Conservation (phyloP, 92 coral and sea anemone species). For the Zoanthus solanderi region DNA sequence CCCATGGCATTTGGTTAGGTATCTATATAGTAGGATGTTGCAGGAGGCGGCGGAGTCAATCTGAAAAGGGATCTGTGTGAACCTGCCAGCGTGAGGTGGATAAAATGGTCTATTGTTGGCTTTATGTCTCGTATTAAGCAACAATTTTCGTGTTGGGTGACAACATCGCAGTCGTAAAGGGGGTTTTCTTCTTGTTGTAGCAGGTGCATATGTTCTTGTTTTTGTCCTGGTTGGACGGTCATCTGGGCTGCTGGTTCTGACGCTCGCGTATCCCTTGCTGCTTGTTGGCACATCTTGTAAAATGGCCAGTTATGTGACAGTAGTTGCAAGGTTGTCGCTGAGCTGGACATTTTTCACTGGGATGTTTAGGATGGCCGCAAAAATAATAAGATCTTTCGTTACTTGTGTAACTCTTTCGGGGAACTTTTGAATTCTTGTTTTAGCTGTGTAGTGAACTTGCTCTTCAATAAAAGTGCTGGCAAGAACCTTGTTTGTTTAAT, state of each 20-base stretch:
- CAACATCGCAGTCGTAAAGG: constrained; percentile 3
- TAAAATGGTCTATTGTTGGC: constrained; percentile 28
- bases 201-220: constrained; percentile 36
- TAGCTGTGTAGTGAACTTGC: no score
- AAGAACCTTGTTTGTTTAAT: no score
- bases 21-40: no score
- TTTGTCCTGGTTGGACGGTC: constrained; percentile 30
- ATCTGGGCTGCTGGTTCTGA: constrained; percentile 11
- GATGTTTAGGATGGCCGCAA: no score
- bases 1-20: no score
- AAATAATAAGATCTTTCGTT: no score
- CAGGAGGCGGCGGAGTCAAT: no score
- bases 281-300: constrained; percentile 55
- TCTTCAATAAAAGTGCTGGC: no score
- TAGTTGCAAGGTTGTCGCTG: constrained; percentile 26
- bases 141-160: constrained; percentile 46
- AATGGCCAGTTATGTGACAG: constrained; percentile 58
- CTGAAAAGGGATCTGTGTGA: neutral
- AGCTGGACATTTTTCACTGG: no score
- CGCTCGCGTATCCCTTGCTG: constrained; percentile 39
- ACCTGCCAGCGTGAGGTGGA: constrained; percentile 40
- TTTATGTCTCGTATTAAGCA: constrained; percentile 1
- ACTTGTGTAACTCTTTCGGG: no score
- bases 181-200: constrained; percentile 23
- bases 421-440: no score